Conservation (phyloP, 2,888 invertebrate species). For the Frankliniella intonsa region DNA sequence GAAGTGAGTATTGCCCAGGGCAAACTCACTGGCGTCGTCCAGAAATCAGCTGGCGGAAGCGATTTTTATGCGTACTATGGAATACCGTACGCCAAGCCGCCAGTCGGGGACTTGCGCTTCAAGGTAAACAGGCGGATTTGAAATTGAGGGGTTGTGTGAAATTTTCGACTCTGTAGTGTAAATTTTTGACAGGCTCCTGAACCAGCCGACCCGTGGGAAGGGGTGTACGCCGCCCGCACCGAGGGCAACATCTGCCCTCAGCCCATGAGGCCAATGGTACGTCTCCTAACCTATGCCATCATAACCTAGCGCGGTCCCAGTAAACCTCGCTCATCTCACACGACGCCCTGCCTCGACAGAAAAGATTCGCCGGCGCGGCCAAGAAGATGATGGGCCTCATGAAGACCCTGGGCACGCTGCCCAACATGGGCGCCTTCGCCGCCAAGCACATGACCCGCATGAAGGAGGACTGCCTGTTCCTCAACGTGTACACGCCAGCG, state of each 20-base stretch:
- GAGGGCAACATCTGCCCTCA: constrained; percentile 3
- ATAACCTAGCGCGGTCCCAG: background rate
- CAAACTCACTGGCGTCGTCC: background rate
- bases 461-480: background rate
- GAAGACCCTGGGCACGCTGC: background rate
- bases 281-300: background rate
- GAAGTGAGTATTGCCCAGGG: background rate
- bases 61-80: background rate
- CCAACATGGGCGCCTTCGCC: background rate
- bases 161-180: background rate
- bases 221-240: background rate
- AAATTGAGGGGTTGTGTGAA: background rate
- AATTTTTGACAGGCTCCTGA: background rate
- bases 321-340: background rate
- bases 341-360: background rate
- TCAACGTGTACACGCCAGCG: background rate
- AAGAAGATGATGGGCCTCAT: background rate
- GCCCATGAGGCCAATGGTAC: background rate
- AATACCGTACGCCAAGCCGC: background rate
- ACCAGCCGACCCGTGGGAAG: background rate
- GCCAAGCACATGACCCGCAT: background rate
- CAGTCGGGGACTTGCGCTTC: background rate
- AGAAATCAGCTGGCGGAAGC: background rate
- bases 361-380: background rate
- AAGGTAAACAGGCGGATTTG: background rate